A percentile compares a stretch with the other conserved stretches of the same genome.
Evolutionary conservation across 2,888 invertebrate species (phyloP).

Genomic region (Cantharis rufa): DNA sequence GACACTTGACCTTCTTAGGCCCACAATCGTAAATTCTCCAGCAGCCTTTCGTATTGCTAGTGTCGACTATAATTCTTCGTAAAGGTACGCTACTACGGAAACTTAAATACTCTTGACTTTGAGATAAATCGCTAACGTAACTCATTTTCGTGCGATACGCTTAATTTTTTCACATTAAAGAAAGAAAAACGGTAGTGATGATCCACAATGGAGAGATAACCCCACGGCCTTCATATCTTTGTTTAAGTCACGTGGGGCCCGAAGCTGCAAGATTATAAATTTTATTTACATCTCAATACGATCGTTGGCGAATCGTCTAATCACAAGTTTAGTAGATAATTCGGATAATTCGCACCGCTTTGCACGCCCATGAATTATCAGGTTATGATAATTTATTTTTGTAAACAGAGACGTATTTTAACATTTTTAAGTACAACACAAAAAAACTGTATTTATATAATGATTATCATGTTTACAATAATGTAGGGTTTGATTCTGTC

Average conservation of each 20-base stretch:
- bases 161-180: neutral
- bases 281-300: neutral
- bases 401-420: neutral
- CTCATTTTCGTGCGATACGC: conserved; percentile 62
- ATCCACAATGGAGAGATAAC: neutral
- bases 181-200: neutral
- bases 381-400: neutral
- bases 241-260: neutral
- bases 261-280: neutral
- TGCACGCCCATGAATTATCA: neutral
- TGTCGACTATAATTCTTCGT: conserved; percentile 78
- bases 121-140: conserved; percentile 71
- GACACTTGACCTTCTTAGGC: conserved; percentile 77
- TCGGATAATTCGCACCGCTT: neutral
- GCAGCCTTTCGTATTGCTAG: conserved; percentile 78
- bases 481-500: neutral
- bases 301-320: neutral
- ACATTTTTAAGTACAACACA: neutral
- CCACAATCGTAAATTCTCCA: conserved; percentile 91
- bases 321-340: neutral
- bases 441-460: neutral
- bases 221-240: neutral
- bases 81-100: conserved; percentile 78
- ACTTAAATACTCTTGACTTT: conserved; percentile 77
- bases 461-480: neutral